Base-by-base conservation (phyloP, 2,888 invertebrate species). In the Drosophila recens region DNA sequence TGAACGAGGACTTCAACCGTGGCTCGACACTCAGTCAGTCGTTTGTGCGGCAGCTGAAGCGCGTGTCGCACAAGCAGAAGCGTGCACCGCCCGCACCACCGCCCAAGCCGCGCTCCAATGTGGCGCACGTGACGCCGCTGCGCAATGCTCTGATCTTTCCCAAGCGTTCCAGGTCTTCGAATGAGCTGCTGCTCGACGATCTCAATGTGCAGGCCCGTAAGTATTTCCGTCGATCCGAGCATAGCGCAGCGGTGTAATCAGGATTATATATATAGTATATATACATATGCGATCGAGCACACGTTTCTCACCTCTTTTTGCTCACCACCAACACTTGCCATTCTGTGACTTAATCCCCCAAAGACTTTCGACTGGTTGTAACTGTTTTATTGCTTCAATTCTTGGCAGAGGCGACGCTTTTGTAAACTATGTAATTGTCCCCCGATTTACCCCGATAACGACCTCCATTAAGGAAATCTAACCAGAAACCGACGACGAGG, bases 1-100 rank as follows among this genome's bases (percentile, higher is more conserved):
- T 91, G 4, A 84, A 89, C 57, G 81, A 82, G 38, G 90, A 91
- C 69, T 92, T 93, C 61, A 83, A 92, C 61, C 90, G 93, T n/a
- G 93, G 92, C 43, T 90, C 92, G 13, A 93, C 92, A 0, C 81
- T 93, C 15, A 92, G 92, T 61, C 92, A 93, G 69, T 93, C 93
- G 8, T 93, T 93, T 79, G 92, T 93, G 62, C 90, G 85, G 45
- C 92, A 92, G 67, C 78, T 91, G 34, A 81, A 85, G 48, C 77
- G 80, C 30, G 61, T 83, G 64, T 72, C 84, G 46, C 68, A 75
- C 73, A 85, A 88, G 27, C 90, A 90, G 52, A 90, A 90, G 33
- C 75, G 82, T 1, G 87, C 87, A 17, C 76, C 82, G 23, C 84
- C 89, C 3, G 79, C 84, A 5, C 87, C 90, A 0, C 77, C 80